Conservation (phyloP, 2,888 invertebrate genomes). For the Coleophora deauratella region DNA sequence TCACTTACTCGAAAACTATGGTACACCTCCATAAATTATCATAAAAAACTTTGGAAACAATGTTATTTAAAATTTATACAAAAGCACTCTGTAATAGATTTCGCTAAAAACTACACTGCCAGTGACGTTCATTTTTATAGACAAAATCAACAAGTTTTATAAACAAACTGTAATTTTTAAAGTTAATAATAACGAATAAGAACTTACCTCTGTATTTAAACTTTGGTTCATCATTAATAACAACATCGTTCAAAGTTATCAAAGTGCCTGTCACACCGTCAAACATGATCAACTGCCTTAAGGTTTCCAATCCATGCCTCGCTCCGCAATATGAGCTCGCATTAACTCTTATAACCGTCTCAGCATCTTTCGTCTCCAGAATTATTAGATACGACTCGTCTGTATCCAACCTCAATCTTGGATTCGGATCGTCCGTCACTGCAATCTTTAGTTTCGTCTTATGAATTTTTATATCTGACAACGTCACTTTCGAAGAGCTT, state of each 20-base stretch:
- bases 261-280: constrained; percentile 77
- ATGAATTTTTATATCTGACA: constrained; percentile 12
- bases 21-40: no score
- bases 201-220: constrained; percentile 80
- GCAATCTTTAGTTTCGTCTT: constrained; percentile 56
- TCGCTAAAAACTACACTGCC: no score
- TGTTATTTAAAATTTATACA: no score
- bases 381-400: constrained; percentile 81
- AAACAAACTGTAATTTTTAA: no score
- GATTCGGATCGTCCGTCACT: constrained; percentile 68
- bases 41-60: no score
- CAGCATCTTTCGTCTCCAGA: constrained; percentile 48
- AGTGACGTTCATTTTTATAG: no score
- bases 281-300: constrained; percentile 83
- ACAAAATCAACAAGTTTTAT: no score
- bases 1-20: no score
- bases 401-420: constrained; percentile 76
- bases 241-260: constrained; percentile 75
- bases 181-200: no score
- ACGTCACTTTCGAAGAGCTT: constrained; percentile 21
- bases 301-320: constrained; percentile 82
- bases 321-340: constrained; percentile 82
- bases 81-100: no score
- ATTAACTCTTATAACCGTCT: constrained; percentile 57
- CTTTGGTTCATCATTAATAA: constrained; percentile 83